Conservation (phyloP, 2,113 vertebrate genomes). For the Vulpes lagopus region DNA sequence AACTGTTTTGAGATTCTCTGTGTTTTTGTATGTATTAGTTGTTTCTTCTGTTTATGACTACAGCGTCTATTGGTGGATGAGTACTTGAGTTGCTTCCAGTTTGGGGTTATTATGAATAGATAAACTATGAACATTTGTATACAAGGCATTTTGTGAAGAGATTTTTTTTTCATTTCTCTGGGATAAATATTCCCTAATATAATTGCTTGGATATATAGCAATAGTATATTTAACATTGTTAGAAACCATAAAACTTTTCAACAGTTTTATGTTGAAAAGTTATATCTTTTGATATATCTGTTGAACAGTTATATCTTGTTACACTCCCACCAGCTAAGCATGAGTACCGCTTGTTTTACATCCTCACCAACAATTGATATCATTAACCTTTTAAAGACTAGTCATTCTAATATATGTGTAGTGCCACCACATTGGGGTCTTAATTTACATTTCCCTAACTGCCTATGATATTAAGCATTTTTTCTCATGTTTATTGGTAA, state of each 20-base stretch:
- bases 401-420: background rate
- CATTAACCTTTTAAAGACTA: background rate
- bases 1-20: background rate
- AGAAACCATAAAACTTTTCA: background rate
- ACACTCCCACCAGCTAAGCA: background rate
- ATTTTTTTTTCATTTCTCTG: background rate
- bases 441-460: background rate
- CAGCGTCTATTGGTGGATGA: background rate
- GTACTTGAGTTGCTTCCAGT: background rate
- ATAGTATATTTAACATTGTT: background rate
- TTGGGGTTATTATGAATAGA: background rate
- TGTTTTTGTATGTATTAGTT: background rate
- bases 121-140: background rate
- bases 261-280: background rate
- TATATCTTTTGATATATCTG: no score
- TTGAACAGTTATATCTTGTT: background rate
- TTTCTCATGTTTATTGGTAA: background rate
- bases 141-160: background rate
- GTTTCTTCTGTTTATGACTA: background rate
- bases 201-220: background rate
- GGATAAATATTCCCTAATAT: background rate
- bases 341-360: no score
- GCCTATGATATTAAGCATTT: background rate
- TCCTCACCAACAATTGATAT: background rate
- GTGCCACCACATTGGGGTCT: background rate